Base-by-base conservation (phyloP, 1,140 invertebrate species). In the Oryzaephilus surinamensis region DNA sequence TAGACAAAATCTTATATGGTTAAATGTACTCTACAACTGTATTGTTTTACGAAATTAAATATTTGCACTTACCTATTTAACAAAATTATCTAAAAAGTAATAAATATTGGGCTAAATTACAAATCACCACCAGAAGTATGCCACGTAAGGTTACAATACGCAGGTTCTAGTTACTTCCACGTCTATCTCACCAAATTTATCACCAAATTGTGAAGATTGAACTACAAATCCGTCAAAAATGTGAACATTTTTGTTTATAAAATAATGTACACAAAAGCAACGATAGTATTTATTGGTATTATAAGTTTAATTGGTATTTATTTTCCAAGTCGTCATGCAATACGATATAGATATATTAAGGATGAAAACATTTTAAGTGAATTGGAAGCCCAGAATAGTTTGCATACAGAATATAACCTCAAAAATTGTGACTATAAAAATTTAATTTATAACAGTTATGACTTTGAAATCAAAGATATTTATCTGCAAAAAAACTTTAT, bases 81-180 rank as follows among this genome's bases (percentile, higher is more conserved):
- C 61, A 58, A 62, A 64, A 52, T 55, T 53, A 37, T 45, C 41
- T 50, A 62, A 48, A 52, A 51, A 50, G 57, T 54, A 63, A 59
- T 37, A 53, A 60, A 51, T 57, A 62, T 57, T 58, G 58, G 54
- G 37, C 57, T 58, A 61, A 51, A 60, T 46, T 52, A 53, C 48
- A 48, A 55, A 57, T 43, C 54, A 52, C 48, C 41, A 50, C 45
- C 57, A 50, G 49, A 60, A 56, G 52, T 62, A 55, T 73, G 72
- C 72, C 71, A 74, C 71, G 72, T 74, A 74, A 73, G 68, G 70
- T 58, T 52, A 52, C 50, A 66, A 50, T 62, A 61, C 70, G 68
- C 71, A 71, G 66, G 69, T 63, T 45, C 39, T 46, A 41, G 57
- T 59, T 57, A 55, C 53, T 45, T 61, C 58, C 58, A 61, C 58